A percentile compares a stretch with the other conserved stretches of the same genome.
phyloP scores from a whole-genome alignment of 2,113 vertebrate genomes.

The Thamnophis sirtalis region DNA sequence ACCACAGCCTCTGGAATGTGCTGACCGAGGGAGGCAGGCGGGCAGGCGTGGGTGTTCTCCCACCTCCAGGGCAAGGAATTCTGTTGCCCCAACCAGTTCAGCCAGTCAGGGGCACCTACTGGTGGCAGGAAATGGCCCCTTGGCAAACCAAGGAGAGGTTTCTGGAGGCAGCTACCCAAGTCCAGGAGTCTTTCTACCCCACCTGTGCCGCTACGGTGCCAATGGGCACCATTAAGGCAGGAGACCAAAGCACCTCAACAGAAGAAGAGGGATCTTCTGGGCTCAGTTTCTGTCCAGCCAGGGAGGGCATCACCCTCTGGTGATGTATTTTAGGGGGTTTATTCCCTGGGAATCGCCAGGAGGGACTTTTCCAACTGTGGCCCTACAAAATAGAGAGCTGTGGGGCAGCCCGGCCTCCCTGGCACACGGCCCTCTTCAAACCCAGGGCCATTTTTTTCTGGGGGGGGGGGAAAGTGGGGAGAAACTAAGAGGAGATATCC shows the following conservation, averaged over 20 bases:
- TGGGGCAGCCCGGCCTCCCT: background rate
- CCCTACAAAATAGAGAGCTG: background rate
- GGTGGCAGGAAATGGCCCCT: background rate
- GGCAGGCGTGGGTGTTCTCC: background rate
- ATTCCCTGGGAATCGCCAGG: background rate
- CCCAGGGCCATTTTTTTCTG: too few relatives aligned
- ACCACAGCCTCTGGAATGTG: background rate
- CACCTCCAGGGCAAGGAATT: constrained; percentile 7
- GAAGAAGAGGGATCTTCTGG: background rate
- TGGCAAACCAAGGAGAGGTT: background rate
- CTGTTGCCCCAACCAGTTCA: background rate
- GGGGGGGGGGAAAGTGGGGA: too few relatives aligned
- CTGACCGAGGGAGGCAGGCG: background rate
- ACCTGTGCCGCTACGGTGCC: background rate
- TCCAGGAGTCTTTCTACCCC: too few relatives aligned
- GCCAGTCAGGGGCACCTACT: background rate
- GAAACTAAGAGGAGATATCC: background rate
- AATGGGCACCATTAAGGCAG: background rate
- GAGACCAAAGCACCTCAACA: background rate
- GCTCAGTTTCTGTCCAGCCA: too few relatives aligned
- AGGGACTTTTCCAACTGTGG: background rate
- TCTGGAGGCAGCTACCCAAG: background rate
- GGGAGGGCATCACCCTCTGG: too few relatives aligned
- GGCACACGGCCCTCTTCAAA: background rate
- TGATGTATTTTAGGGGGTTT: too few relatives aligned